Percentiles rank a stretch among this genome's conserved stretches.
Conservation (phyloP, 2,797 vertebrate species). For the Amblyopsis hoosieri region DNA sequence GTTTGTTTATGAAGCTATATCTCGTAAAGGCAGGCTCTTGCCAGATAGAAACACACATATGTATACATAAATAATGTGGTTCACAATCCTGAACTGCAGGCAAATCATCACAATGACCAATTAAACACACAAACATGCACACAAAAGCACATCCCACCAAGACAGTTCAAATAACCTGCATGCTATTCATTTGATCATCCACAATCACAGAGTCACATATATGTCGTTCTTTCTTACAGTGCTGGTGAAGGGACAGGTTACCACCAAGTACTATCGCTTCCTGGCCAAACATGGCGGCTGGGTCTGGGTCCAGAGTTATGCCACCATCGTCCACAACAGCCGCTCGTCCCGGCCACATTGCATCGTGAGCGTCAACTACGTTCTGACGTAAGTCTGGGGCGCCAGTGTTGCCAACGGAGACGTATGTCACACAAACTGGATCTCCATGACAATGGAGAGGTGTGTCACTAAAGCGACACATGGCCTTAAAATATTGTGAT, state of each 20-base stretch:
- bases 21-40: too few relatives aligned
- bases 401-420: background rate
- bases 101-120: background rate
- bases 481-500: too few relatives aligned
- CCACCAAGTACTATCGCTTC: slow-evolving; percentile 98
- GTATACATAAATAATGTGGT: too few relatives aligned
- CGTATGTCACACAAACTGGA: background rate
- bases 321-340: slow-evolving; percentile 98
- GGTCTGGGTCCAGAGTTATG: slow-evolving; percentile 99
- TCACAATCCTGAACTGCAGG: too few relatives aligned
- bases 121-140: background rate
- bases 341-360: slow-evolving; percentile 96
- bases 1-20: too few relatives aligned
- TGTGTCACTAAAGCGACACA: too few relatives aligned
- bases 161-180: background rate
- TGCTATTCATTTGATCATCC: background rate
- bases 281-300: slow-evolving; percentile 96
- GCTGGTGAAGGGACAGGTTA: slow-evolving; percentile 98
- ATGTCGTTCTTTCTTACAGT: slow-evolving; percentile 74
- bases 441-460: too few relatives aligned
- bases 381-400: slow-evolving; percentile 91
- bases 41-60: too few relatives aligned
- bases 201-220: slow-evolving; percentile 19
- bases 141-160: background rate
- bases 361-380: slow-evolving; percentile 99